Evolutionary conservation across 2,797 vertebrate species (phyloP).

Genomic region (Limosa lapponica): DNA sequence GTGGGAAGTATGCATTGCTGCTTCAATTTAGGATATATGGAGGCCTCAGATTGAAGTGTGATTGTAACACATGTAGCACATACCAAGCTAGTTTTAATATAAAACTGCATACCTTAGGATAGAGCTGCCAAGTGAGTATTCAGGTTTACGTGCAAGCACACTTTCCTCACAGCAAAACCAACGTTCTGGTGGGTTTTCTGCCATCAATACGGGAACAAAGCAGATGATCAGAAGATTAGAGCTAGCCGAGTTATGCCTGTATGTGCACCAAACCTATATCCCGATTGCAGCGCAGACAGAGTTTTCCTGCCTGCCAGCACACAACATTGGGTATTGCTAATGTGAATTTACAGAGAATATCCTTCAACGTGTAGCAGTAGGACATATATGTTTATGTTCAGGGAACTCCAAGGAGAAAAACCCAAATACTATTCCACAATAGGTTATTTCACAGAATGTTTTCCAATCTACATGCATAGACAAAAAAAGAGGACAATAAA

Average conservation of each 20-base stretch:
- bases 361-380: neutral
- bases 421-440: neutral
- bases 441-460: neutral
- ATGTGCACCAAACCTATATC: neutral
- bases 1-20: neutral
- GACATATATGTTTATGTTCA: neutral
- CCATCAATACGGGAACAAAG: neutral
- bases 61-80: conserved; percentile 3
- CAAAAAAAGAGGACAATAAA: neutral
- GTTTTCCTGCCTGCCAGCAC: neutral
- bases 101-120: neutral
- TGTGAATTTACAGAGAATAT: neutral
- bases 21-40: neutral
- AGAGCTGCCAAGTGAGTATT: neutral
- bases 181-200: neutral
- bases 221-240: neutral
- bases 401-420: neutral
- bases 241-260: neutral
- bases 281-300: neutral
- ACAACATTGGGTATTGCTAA: neutral
- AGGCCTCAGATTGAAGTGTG: neutral
- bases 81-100: conserved; percentile 21
- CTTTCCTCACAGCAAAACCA: neutral
- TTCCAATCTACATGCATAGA: neutral
- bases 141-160: neutral